Conservation (phyloP, 2,888 invertebrate genomes). For the Fragum fragum region DNA sequence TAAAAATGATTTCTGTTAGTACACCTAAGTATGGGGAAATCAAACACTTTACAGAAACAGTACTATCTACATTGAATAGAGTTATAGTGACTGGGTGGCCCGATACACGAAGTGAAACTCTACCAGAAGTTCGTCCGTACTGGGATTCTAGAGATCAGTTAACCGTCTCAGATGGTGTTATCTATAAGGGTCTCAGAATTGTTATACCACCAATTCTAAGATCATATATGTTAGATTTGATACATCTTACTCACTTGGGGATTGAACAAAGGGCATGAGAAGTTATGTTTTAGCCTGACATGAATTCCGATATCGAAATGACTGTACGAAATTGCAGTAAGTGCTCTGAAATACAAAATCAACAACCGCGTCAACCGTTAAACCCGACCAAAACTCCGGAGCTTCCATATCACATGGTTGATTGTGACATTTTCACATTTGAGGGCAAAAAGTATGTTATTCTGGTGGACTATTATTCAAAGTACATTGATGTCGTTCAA, state of each 20-base stretch:
- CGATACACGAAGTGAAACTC: conserved; percentile 42
- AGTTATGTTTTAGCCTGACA: conserved; percentile 60
- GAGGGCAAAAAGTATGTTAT: conserved; percentile 57
- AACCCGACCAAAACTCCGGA: conserved; percentile 62
- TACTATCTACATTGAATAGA: conserved; percentile 20
- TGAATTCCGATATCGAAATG: conserved; percentile 57
- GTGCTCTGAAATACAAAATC: conserved; percentile 61
- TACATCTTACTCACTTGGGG: conserved; percentile 61
- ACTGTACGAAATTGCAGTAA: conserved; percentile 47
- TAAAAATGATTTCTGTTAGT: conserved; percentile 42
- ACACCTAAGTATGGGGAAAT: conserved; percentile 31
- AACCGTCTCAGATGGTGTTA: conserved; percentile 42
- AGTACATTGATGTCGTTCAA: conserved; percentile 60
- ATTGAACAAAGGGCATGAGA: conserved; percentile 60
- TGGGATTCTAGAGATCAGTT: conserved; percentile 43
- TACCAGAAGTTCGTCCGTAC: conserved; percentile 45
- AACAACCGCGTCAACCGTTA: conserved; percentile 53
- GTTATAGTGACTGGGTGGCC: conserved; percentile 53
- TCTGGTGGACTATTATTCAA: conserved; percentile 63
- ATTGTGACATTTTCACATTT: conserved; percentile 61
- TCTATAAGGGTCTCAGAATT: conserved; percentile 58
- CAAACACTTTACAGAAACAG: conserved; percentile 18
- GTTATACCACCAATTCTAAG: conserved; percentile 59
- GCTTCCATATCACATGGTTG: conserved; percentile 56
- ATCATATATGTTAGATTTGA: conserved; percentile 41